Percentiles rank a stretch among this genome's conserved stretches.
phyloP scores from a whole-genome alignment of 1,140 invertebrate species.

The Tetramorium parvispinum region DNA sequence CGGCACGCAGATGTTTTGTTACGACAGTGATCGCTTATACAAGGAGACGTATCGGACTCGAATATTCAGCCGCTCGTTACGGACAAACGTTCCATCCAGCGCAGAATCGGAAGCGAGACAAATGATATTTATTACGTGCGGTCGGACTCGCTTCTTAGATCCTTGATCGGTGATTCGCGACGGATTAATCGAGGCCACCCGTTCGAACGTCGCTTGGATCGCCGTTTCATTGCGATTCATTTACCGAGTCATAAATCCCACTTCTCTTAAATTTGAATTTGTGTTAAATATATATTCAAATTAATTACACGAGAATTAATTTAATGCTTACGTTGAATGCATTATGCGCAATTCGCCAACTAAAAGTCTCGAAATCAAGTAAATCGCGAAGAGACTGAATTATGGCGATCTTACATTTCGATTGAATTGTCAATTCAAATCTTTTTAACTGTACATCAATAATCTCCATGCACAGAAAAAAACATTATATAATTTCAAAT shows the following conservation, averaged over 20 bases:
- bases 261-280: neutral
- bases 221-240: constrained; percentile 37
- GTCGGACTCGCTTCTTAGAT: constrained; percentile 65
- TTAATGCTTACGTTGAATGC: neutral
- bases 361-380: neutral
- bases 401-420: neutral
- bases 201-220: constrained; percentile 25
- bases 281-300: neutral
- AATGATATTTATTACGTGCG: constrained; percentile 76
- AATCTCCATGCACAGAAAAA: neutral
- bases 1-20: neutral
- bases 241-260: constrained; percentile 43
- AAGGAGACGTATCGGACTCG: constrained; percentile 23
- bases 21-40: neutral
- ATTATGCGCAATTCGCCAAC: too few relatives aligned
- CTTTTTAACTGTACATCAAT: neutral
- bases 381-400: neutral
- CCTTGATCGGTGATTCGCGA: constrained; percentile 73
- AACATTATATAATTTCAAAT: too few relatives aligned
- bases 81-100: constrained; percentile 39
- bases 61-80: neutral
- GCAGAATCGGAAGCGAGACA: constrained; percentile 72
- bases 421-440: neutral
- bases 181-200: constrained; percentile 61
- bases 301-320: neutral